These are phyloP conservation scores for Herminia tarsipennalis DNA, from an alignment of 2,888 invertebrate genomes.

Conservation along the genomic window DNA sequence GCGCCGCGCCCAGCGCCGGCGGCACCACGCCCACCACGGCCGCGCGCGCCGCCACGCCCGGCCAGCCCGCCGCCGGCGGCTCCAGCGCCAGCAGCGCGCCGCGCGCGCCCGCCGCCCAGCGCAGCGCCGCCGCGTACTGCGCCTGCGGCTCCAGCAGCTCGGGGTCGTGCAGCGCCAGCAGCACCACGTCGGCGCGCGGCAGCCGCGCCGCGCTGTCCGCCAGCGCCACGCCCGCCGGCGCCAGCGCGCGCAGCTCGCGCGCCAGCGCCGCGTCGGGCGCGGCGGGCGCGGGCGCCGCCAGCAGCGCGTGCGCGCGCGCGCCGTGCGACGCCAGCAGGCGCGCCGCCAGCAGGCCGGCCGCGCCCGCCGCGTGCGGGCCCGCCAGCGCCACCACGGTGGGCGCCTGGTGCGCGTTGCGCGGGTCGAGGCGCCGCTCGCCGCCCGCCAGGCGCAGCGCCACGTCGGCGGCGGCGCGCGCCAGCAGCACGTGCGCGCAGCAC, in stretches of 20 bases:
- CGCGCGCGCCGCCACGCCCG: conserved; percentile 47
- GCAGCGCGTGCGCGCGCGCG: conserved; percentile 87
- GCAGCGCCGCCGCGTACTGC: conserved; percentile 76
- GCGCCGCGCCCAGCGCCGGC: conserved; percentile 46
- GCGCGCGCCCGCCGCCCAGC: conserved; percentile 83
- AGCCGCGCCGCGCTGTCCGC: conserved; percentile 31
- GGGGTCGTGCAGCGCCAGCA: conserved; percentile 64
- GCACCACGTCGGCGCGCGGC: conserved; percentile 59
- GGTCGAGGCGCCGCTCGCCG: conserved; percentile 93
- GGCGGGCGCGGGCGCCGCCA: conserved; percentile 68
- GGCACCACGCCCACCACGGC: conserved; percentile 51
- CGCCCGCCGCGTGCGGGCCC: conserved; percentile 87
- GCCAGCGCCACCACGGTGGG: conserved; percentile 92
- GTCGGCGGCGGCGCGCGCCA: conserved; percentile 94
- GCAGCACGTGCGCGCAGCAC: conserved; percentile 87
- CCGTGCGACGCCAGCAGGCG: conserved; percentile 94
- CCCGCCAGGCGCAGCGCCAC: conserved; percentile 91
- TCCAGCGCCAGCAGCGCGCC: conserved; percentile 74
- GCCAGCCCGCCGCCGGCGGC: conserved; percentile 87
- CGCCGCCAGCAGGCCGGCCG: conserved; percentile 89
- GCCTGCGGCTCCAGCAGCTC: conserved; percentile 26
- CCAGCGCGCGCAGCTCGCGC: conserved; percentile 36
- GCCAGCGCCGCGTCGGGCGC: conserved; percentile 31
- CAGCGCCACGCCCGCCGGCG: conserved; percentile 31
- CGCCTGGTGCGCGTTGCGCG: conserved; percentile 95